phyloP scores from a whole-genome alignment of 1,140 invertebrate genomes.

The Nephila pilipes region DNA sequence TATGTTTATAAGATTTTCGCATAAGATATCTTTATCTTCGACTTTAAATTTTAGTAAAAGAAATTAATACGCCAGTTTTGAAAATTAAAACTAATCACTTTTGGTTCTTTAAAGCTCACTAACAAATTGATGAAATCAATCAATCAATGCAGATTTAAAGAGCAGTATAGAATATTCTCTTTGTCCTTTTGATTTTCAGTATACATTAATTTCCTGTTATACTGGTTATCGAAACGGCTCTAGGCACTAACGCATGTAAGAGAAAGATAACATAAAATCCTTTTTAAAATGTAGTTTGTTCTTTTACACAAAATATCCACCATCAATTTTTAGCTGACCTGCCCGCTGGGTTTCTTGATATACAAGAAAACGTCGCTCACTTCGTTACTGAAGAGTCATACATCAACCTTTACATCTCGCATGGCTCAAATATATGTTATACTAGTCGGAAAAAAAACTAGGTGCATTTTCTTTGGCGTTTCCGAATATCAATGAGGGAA shows the following conservation, averaged over 20 bases:
- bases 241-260: neutral
- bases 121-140: no score
- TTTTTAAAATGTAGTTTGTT: neutral
- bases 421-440: constrained; percentile 38
- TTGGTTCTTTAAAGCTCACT: no score
- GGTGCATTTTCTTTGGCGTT: constrained; percentile 57
- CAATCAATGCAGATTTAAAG: no score
- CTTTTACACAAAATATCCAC: neutral
- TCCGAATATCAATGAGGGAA: constrained; percentile 76
- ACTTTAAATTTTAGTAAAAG: no score
- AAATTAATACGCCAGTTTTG: no score
- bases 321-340: constrained; percentile 41
- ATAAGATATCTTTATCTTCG: no score
- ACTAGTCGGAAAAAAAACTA: constrained; percentile 14
- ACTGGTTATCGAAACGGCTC: neutral
- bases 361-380: neutral
- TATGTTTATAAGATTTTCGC: no score
- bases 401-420: constrained; percentile 48
- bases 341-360: neutral
- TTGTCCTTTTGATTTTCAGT: neutral
- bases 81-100: no score
- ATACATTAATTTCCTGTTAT: neutral
- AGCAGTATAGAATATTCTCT: no score
- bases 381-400: constrained; percentile 42
- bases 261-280: constrained; percentile 1